Percentiles rank a stretch among this genome's conserved stretches.
These are phyloP conservation scores for Babyrousa celebensis DNA, from an alignment of 2,797 vertebrate species.

Conservation along the genomic window DNA sequence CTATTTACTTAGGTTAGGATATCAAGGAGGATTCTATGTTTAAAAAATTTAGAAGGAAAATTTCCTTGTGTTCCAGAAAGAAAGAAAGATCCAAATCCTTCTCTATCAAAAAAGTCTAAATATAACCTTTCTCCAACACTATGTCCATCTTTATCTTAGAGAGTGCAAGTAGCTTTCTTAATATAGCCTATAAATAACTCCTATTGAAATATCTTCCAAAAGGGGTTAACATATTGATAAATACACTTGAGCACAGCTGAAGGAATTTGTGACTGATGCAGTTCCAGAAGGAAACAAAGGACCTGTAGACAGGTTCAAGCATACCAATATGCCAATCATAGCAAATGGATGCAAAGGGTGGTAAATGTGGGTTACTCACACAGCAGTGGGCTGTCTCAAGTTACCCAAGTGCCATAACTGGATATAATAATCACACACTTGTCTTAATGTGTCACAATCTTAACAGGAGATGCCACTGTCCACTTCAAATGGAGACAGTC, in stretches of 20 bases:
- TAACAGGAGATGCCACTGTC: conserved; percentile 88
- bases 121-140: conserved; percentile 87
- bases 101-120: conserved; percentile 84
- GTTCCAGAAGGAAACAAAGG: conserved; percentile 85
- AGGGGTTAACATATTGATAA: conserved; percentile 84
- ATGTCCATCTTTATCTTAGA: conserved; percentile 68
- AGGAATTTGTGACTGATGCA: conserved; percentile 86
- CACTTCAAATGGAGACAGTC: conserved; percentile 88
- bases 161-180: conserved; percentile 80
- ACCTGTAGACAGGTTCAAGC: conserved; percentile 85
- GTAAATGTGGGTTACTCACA: conserved; percentile 80
- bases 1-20: not conserved
- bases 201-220: conserved; percentile 48
- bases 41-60: conserved; percentile 22
- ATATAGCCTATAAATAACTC: not conserved
- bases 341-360: conserved; percentile 82
- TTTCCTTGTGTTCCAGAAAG: not conserved
- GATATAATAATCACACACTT: conserved; percentile 90
- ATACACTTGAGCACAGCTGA: conserved; percentile 76
- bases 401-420: conserved; percentile 87
- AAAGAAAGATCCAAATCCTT: not conserved
- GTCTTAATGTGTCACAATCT: conserved; percentile 89
- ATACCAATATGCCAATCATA: conserved; percentile 85
- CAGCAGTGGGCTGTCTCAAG: conserved; percentile 82
- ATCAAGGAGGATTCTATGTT: not conserved